phyloP scores from a whole-genome alignment of 2,888 invertebrate species.

The Phytoseiulus persimilis region DNA sequence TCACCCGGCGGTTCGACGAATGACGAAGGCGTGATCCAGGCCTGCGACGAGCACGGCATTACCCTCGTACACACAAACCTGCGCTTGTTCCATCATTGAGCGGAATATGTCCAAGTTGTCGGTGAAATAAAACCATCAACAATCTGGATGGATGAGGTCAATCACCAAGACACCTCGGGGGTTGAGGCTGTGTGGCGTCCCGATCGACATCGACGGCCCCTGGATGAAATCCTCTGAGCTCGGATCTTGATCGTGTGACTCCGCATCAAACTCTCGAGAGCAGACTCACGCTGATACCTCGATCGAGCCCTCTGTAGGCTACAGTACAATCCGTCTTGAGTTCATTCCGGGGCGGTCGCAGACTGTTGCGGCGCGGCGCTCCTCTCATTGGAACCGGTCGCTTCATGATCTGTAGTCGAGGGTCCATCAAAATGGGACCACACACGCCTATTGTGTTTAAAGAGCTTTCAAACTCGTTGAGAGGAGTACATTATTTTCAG shows the following conservation, averaged over 20 bases:
- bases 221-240: too few species aligned
- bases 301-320: not conserved
- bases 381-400: not conserved
- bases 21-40: slow-evolving; percentile 75
- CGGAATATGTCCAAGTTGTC: not conserved
- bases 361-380: not conserved
- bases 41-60: slow-evolving; percentile 84
- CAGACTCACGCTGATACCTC: not conserved
- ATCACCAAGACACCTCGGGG: too few species aligned
- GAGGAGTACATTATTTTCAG: not conserved
- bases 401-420: not conserved
- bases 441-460: not conserved
- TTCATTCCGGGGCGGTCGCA: not conserved
- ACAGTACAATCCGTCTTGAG: not conserved
- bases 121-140: slow-evolving; percentile 30
- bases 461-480: not conserved
- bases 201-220: too few species aligned
- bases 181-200: too few species aligned
- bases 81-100: slow-evolving; percentile 85
- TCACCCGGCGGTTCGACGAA: slow-evolving; percentile 91
- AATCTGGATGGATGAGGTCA: too few species aligned
- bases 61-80: slow-evolving; percentile 77
- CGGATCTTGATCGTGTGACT: not conserved
- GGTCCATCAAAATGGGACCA: not conserved
- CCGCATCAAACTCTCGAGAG: not conserved